phyloP scores from a whole-genome alignment of 2,797 vertebrate genomes.

The Spinus pinus region DNA sequence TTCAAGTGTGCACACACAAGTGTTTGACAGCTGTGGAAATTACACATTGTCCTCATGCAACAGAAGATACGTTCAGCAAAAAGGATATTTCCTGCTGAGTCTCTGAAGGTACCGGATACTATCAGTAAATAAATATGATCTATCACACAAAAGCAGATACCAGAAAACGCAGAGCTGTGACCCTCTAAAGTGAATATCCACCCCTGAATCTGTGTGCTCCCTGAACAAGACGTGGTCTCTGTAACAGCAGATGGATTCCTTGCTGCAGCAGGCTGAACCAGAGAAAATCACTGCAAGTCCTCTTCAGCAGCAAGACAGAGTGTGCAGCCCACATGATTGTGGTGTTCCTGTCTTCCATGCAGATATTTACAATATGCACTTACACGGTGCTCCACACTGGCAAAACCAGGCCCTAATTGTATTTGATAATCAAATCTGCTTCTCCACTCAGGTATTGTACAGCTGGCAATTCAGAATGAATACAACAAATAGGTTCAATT shows the following conservation, averaged over 20 bases:
- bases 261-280: neutral
- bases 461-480: neutral
- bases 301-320: neutral
- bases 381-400: neutral
- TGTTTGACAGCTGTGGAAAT: neutral
- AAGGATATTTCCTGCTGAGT: neutral
- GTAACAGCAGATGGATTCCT: neutral
- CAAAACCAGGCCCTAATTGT: conserved; percentile 4
- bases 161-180: neutral
- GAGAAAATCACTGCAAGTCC: neutral
- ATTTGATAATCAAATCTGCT: conserved; percentile 32
- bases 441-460: neutral
- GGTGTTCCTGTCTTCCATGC: neutral
- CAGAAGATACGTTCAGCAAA: neutral
- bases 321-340: neutral
- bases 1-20: rapidly evolving
- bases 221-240: neutral
- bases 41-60: neutral
- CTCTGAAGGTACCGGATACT: neutral
- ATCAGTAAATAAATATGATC: neutral
- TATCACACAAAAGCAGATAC: neutral
- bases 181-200: neutral
- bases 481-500: neutral
- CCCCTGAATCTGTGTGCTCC: neutral
- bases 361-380: conserved; percentile 15